Base-by-base conservation (phyloP, 1,140 invertebrate species). In the Apocrypta bakeri region DNA sequence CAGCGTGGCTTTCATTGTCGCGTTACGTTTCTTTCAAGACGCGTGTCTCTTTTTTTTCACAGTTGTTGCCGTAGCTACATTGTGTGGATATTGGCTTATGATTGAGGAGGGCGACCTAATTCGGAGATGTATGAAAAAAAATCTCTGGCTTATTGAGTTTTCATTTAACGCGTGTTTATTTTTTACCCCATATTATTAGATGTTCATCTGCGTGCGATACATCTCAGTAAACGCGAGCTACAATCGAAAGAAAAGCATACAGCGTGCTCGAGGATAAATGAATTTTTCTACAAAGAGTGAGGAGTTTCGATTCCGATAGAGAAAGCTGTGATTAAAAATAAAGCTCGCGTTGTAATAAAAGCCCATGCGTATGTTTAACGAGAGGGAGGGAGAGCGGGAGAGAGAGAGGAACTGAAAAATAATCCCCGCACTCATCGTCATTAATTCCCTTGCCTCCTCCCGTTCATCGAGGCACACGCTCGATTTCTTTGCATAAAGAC, bases 401-500 rank as follows among this genome's bases (percentile, higher is more conserved):
- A 66, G 27, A 66, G 25, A 66, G 25, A 29, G 40, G 56, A 11
- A 68, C 48, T 17, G 37, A 79, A 71, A 79, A n/a, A 27, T 69
- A 63, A 73, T 73, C 33, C 72, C 79, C 69, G 48, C 14, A 29
- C 33, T 69, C 64, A 31, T 79, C 69, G 80, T 81, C 80, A 76
- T 81, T 76, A 81, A 81, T 75, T 81, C 80, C 61, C 48, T 56
- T 56, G 48, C 17, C 48, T 56, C 48, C 27, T 56, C 79, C 37
- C 72, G 72, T 68, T 81, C 73, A 81, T 82, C 81, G 64, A 82
- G 81, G 33, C 73, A 61, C 56, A 33, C 64, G 69, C 33, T 82
- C 81, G 74, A 82, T 82, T 82, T 71, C 73, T 72, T 82, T 76
- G 74, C 81, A 77, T 69, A 82, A 77, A 82, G 81, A 79, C 66